Evolutionary conservation across 2,888 invertebrate species (phyloP).

Genomic region (Vanessa cardui): DNA sequence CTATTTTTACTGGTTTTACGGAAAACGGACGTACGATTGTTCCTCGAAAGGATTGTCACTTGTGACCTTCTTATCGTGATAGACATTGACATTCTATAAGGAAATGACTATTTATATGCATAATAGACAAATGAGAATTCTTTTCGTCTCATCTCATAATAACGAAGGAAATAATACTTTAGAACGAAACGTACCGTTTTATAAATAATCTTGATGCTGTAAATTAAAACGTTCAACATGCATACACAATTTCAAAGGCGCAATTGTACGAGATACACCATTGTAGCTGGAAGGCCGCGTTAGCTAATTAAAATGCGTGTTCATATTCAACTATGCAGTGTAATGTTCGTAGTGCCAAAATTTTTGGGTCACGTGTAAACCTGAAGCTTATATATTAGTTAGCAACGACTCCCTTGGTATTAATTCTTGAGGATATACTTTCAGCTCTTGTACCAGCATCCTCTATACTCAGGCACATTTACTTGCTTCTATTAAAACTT

Average conservation of each 20-base stretch:
- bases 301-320: slow-evolving; percentile 34
- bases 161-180: not conserved
- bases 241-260: slow-evolving; percentile 21
- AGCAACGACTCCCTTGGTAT: slow-evolving; percentile 24
- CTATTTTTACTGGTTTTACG: too few species aligned
- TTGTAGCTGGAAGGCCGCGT: slow-evolving; percentile 30
- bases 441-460: slow-evolving; percentile 28
- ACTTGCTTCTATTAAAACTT: slow-evolving; percentile 60
- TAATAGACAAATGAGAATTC: not conserved
- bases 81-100: too few species aligned
- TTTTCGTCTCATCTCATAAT: not conserved
- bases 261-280: slow-evolving; percentile 28
- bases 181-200: not conserved
- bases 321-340: slow-evolving; percentile 22
- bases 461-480: slow-evolving; percentile 12
- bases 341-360: slow-evolving; percentile 23
- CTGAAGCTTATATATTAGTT: slow-evolving; percentile 4
- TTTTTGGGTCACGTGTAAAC: slow-evolving; percentile 16
- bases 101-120: not conserved
- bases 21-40: too few species aligned
- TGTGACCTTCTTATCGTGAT: too few species aligned
- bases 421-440: slow-evolving; percentile 28
- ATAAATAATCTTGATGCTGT: slow-evolving; percentile 15
- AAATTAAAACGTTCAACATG: slow-evolving; percentile 24
- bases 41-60: too few species aligned